Conservation (phyloP, 2,888 invertebrate species). For the Polylopha cassiicola region DNA sequence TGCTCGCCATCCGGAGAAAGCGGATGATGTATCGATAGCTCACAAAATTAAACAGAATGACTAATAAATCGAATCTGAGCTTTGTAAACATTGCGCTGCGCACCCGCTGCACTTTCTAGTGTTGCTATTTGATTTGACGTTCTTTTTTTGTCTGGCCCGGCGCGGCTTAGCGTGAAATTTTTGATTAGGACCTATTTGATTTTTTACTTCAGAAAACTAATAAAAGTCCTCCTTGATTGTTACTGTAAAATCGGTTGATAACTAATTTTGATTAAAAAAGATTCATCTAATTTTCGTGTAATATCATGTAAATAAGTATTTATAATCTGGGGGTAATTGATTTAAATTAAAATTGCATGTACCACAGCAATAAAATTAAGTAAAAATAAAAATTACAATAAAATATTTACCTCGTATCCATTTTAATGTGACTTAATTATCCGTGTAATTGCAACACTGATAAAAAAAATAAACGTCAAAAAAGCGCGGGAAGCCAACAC, state of each 20-base stretch:
- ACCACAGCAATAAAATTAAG: neutral
- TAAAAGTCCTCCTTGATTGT: too few relatives aligned
- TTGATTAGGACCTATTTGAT: too few relatives aligned
- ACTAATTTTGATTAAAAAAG: too few relatives aligned
- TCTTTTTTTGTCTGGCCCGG: too few relatives aligned
- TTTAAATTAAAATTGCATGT: too few relatives aligned
- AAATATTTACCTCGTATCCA: conserved; percentile 61
- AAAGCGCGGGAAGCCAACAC: conserved; percentile 52
- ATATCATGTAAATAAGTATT: too few relatives aligned
- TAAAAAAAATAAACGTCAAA: conserved; percentile 38
- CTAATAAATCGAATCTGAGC: conserved; percentile 4
- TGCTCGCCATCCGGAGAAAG: conserved; percentile 14
- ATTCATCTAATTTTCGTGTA: too few relatives aligned
- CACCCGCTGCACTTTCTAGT: conserved; percentile 12
- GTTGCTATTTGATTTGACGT: neutral
- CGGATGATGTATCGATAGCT: conserved; percentile 10
- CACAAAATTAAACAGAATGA: conserved; percentile 11
- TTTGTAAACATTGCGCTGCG: conserved; percentile 13
- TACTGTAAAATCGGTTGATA: too few relatives aligned
- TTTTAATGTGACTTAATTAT: conserved; percentile 36
- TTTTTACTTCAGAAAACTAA: too few relatives aligned
- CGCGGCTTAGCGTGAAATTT: too few relatives aligned
- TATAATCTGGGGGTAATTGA: too few relatives aligned
- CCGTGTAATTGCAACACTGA: conserved; percentile 49
- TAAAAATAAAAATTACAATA: conserved; percentile 3